A percentile compares a stretch with the other conserved stretches of the same genome.
Evolutionary conservation across 2,888 invertebrate species (phyloP).

Genomic region (Dasysyrphus tricinctus): DNA sequence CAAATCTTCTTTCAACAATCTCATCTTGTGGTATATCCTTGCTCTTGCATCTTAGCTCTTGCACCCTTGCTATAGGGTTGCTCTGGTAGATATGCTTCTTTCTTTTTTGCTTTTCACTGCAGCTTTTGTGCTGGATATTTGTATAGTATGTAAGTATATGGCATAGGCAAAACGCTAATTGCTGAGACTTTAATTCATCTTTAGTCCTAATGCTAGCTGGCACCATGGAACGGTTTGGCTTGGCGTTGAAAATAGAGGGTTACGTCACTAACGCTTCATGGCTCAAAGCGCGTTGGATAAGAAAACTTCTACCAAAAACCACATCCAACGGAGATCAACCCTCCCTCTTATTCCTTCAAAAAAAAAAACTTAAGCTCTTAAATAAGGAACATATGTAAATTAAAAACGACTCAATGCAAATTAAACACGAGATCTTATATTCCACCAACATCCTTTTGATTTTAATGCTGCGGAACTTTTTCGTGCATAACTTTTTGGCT

Average conservation of each 20-base stretch:
- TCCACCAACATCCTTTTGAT: conserved; percentile 44
- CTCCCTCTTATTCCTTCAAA: not conserved
- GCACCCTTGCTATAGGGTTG: conserved; percentile 18
- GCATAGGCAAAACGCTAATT: conserved; percentile 59
- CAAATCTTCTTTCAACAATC: conserved; percentile 60
- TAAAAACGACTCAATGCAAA: conserved; percentile 64
- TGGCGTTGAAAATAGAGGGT: not conserved
- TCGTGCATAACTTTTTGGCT: conserved; percentile 30
- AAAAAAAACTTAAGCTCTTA: conserved; percentile 34
- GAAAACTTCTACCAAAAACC: conserved; percentile 42
- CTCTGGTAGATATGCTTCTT: not conserved
- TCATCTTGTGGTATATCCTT: conserved; percentile 51
- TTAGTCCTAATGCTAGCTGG: conserved; percentile 47
- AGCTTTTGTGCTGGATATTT: conserved; percentile 8
- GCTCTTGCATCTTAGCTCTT: conserved; percentile 38
- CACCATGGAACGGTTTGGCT: not conserved
- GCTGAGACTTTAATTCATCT: conserved; percentile 69
- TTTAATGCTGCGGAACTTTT: conserved; percentile 27
- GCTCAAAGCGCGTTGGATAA: conserved; percentile 23
- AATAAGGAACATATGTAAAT: conserved; percentile 61
- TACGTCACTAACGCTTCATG: not conserved
- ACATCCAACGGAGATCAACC: not conserved
- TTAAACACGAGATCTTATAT: conserved; percentile 57
- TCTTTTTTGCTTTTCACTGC: conserved; percentile 13
- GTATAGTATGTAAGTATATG: not conserved